These are phyloP conservation scores for Amitus sp. DNA, from an alignment of 2,888 invertebrate species.

Conservation along the genomic window DNA sequence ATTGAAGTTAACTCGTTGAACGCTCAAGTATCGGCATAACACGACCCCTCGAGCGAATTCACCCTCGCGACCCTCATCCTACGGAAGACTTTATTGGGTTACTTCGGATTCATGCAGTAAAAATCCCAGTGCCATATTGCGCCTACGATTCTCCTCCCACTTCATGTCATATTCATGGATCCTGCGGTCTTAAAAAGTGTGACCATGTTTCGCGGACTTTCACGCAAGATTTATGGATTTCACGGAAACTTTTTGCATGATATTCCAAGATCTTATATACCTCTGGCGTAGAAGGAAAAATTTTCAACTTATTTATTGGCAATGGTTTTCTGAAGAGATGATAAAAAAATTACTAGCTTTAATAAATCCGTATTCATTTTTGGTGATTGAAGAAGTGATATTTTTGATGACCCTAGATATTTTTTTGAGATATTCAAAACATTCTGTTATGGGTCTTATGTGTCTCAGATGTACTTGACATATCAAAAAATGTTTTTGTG, in stretches of 20 bases:
- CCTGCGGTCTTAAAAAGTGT: constrained; percentile 5
- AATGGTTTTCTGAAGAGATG: not conserved
- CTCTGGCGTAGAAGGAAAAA: too few species aligned
- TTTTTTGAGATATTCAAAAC: too few species aligned
- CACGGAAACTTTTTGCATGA: not conserved
- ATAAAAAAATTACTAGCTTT: not conserved
- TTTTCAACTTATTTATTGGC: too few species aligned
- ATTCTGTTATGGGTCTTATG: too few species aligned
- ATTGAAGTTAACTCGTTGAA: not conserved
- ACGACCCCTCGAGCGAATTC: not conserved
- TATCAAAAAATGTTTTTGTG: too few species aligned
- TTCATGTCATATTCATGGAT: constrained; percentile 8
- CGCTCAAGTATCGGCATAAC: not conserved
- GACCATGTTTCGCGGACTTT: constrained; percentile 7
- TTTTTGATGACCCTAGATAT: too few species aligned
- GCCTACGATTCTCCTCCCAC: not conserved
- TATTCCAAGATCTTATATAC: too few species aligned
- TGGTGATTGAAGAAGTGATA: too few species aligned
- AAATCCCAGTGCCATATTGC: constrained; percentile 8
- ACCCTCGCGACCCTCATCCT: constrained; percentile 5
- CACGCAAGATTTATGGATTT: constrained; percentile 5
- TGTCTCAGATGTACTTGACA: too few species aligned
- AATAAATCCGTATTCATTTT: too few species aligned
- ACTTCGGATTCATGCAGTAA: constrained; percentile 4
- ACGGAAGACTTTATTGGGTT: constrained; percentile 5